Evolutionary conservation across 64 coral and sea anemone genomes (phyloP), one percentile per base, ranked within the genome.

Genomic region (Astreopora myriophthalma): DNA sequence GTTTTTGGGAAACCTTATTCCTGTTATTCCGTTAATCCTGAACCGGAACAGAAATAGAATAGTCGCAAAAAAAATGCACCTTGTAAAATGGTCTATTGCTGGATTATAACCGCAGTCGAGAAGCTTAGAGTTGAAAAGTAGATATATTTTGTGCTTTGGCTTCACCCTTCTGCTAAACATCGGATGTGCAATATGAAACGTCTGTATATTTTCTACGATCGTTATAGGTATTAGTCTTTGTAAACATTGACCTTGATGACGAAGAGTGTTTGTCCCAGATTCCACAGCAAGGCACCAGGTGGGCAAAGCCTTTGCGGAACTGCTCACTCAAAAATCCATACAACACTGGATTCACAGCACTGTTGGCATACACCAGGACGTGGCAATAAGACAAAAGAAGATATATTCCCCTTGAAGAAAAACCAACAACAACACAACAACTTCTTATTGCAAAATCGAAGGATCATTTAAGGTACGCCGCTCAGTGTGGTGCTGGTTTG

Each of bases 301-400:
- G 92, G 27, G 58, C 84, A 29, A 96, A 96, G 13, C 95, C 95
- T 48, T 80, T 80, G 14, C 91, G 73, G 78, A 96, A 96, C 73
- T 96, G 95, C 60, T 85, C 84, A 64, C 95, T 94, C 33, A 96
- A 71, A 75, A 96, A 93, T 4, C 85, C 86, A 74, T 96, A 96
- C 35, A 96, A 75, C 5, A 96, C 93, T 8, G 95, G 95, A 33
- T 96, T 96, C 3, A 90, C 90, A 1, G 81, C 90, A 48, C 95
- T 96, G 31, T 96, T 96, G 2, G 87, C 67, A 37, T 94, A 96
- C 72, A 96, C 88, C 9, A 96, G 13, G 14, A 96, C 87, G n/a
- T 94, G 91, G 24, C 91, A 86, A 60, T 93, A 96, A 3, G 95
- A 96, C 52, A 94, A 40, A 62, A 96, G 61, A 12, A 96, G 79